phyloP scores from a whole-genome alignment of 2,113 vertebrate species.

The Paramormyrops kingsleyae region DNA sequence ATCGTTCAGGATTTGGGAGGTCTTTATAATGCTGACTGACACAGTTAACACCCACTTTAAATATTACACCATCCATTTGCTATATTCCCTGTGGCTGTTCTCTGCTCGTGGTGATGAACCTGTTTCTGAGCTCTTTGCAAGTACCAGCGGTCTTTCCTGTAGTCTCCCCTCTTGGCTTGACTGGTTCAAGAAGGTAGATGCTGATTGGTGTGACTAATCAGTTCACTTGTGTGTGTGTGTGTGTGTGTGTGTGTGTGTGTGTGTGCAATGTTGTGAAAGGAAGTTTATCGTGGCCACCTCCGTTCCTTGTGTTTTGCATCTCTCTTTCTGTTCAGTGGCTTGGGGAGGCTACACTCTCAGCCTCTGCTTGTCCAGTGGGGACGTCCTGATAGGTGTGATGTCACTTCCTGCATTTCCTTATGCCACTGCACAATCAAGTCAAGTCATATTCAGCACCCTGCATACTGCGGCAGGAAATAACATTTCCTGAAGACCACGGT shows the following conservation, averaged over 20 bases:
- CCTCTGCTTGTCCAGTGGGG: neutral
- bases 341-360: neutral
- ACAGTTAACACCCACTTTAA: neutral
- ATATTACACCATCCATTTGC: neutral
- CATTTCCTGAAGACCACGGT: neutral
- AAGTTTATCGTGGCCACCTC: neutral
- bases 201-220: neutral
- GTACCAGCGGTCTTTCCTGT: neutral
- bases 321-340: neutral
- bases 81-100: neutral
- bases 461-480: neutral
- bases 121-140: neutral
- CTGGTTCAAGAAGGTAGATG: neutral
- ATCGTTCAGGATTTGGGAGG: neutral
- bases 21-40: neutral
- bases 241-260: neutral
- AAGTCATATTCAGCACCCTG: neutral
- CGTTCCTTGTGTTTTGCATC: neutral
- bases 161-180: neutral
- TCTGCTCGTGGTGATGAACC: neutral
- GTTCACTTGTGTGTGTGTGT: neutral
- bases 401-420: neutral
- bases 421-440: neutral
- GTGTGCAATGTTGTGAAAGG: neutral
- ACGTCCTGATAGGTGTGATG: neutral